A percentile compares a stretch with the other conserved stretches of the same genome.
Conservation (phyloP, 2,888 invertebrate species). For the Hypomecis atomaria region DNA sequence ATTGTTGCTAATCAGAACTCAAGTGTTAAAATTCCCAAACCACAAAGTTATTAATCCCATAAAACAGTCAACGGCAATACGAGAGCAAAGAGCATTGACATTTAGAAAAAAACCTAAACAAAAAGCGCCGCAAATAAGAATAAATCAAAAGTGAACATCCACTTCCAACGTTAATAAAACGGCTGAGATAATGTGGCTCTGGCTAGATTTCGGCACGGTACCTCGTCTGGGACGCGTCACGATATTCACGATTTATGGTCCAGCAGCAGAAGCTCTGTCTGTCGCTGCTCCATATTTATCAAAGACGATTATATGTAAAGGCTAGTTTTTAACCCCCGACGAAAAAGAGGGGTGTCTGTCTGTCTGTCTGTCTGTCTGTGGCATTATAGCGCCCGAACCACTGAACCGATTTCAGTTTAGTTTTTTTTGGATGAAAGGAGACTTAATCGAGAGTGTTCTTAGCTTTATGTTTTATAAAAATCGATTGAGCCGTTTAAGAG, state of each 20-base stretch:
- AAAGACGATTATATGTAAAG: constrained; percentile 3
- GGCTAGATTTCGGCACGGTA: constrained; percentile 19
- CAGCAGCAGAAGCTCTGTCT: constrained; percentile 1
- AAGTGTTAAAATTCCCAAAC: too few relatives aligned
- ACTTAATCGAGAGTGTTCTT: too few relatives aligned
- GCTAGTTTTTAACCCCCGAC: too few relatives aligned
- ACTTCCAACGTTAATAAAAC: constrained; percentile 1
- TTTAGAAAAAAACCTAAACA: constrained; percentile 4
- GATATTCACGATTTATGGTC: constrained; percentile 30
- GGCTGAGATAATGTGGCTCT: constrained; percentile 10
- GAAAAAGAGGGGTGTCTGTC: too few relatives aligned
- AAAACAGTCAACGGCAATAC: not conserved
- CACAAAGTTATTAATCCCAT: not conserved
- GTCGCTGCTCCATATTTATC: constrained; percentile 21
- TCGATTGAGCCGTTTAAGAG: too few relatives aligned
- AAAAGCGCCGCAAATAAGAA: constrained; percentile 9
- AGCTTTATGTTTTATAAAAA: too few relatives aligned
- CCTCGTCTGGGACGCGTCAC: constrained; percentile 22
- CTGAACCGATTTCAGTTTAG: too few relatives aligned
- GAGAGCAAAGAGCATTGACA: constrained; percentile 12
- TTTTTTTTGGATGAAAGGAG: too few relatives aligned
- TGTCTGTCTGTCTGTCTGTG: too few relatives aligned
- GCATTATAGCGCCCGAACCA: too few relatives aligned
- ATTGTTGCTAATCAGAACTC: too few relatives aligned
- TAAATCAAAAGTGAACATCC: constrained; percentile 7